phyloP scores from a whole-genome alignment of 1,140 invertebrate genomes.

The Zaprionus davidi region DNA sequence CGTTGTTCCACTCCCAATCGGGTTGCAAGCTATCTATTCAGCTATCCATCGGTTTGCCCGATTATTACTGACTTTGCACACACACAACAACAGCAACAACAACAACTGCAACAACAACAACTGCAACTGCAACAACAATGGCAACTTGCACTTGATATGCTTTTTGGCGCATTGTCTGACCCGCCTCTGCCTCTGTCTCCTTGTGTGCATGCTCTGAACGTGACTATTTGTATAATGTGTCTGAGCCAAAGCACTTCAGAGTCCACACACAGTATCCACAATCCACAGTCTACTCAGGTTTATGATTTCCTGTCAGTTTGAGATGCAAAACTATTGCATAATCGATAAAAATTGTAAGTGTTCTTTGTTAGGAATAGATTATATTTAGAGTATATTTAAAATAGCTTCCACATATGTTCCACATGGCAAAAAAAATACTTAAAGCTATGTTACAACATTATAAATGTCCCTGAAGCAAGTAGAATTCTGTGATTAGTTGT shows the following conservation, averaged over 20 bases:
- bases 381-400: background rate
- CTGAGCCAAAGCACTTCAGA: conserved; percentile 49
- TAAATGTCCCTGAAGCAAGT: background rate
- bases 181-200: background rate
- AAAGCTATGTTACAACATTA: background rate
- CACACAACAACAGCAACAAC: conserved; percentile 9
- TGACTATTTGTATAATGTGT: conserved; percentile 66
- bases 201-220: conserved; percentile 38
- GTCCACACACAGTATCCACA: conserved; percentile 27
- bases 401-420: conserved; percentile 16
- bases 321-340: conserved; percentile 16
- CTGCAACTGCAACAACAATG: background rate
- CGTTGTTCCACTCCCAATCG: background rate
- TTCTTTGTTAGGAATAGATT: background rate
- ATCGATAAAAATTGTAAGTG: conserved; percentile 39
- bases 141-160: conserved; percentile 68
- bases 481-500: background rate
- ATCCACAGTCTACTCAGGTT: background rate
- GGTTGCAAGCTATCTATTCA: conserved; percentile 18
- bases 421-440: background rate
- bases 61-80: conserved; percentile 53
- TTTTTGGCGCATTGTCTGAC: conserved; percentile 31
- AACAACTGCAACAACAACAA: conserved; percentile 2
- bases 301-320: conserved; percentile 23
- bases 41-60: conserved; percentile 24